A percentile compares a stretch with the other conserved stretches of the same genome.
Conservation (phyloP, 2,113 vertebrate species). For the Seriola quinqueradiata region DNA sequence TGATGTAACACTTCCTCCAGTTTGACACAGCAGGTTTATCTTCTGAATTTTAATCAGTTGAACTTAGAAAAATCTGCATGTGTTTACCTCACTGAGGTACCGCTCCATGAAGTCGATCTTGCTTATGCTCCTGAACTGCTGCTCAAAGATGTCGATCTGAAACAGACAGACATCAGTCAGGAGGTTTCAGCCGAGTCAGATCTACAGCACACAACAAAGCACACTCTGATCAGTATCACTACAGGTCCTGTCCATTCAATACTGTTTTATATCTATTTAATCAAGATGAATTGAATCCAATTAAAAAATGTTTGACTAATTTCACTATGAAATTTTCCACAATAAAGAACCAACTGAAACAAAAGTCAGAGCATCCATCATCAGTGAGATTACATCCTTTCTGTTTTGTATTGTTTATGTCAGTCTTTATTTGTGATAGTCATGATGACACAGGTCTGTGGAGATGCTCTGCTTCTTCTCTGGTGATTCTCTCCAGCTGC, state of each 20-base stretch:
- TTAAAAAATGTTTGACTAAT: not conserved
- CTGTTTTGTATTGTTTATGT: not conserved
- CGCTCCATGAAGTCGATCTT: constrained; percentile 89
- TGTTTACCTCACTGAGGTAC: constrained; percentile 85
- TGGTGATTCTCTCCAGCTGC: not conserved
- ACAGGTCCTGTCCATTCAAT: not conserved
- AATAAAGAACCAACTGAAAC: not conserved
- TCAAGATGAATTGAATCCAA: not conserved
- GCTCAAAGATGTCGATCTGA: constrained; percentile 88
- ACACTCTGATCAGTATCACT: not conserved
- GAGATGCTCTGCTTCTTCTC: not conserved
- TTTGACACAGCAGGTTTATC: not conserved
- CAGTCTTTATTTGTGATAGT: not conserved
- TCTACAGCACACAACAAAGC: not conserved
- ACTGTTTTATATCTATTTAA: not conserved
- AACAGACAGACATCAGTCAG: constrained; percentile 12
- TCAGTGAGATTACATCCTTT: not conserved
- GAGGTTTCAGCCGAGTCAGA: not conserved
- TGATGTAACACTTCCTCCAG: not conserved
- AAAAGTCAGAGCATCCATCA: not conserved
- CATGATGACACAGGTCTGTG: not conserved
- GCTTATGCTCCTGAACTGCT: constrained; percentile 87
- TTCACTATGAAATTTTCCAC: not conserved
- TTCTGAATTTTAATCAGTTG: too few species aligned
- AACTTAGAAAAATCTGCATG: too few species aligned